Conservation (phyloP, 92 coral and sea anemone genomes). For the Chrysogorgia sp. region DNA sequence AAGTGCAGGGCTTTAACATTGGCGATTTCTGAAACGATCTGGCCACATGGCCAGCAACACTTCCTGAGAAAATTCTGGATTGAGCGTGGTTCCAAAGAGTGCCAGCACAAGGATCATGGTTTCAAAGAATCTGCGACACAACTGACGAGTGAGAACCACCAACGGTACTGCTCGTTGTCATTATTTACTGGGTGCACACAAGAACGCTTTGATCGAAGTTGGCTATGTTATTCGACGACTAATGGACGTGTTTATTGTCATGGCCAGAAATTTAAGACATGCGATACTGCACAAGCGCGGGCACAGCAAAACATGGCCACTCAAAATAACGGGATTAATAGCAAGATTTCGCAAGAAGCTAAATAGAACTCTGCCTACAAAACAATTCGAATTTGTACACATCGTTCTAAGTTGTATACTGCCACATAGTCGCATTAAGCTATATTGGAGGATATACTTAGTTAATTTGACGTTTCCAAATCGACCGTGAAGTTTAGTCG, state of each 20-base stretch:
- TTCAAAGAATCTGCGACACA: conserved; percentile 21
- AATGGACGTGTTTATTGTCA: conserved; percentile 13
- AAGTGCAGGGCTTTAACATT: conserved; percentile 1
- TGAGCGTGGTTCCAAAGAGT: conserved; percentile 11
- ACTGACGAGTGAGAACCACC: conserved; percentile 7
- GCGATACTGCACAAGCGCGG: too few species aligned
- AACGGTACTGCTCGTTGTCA: conserved; percentile 1
- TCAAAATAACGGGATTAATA: too few species aligned
- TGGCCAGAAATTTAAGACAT: too few species aligned
- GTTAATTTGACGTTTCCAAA: too few species aligned
- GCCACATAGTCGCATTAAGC: too few species aligned
- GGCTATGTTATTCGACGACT: conserved; percentile 6
- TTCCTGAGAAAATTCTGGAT: neutral
- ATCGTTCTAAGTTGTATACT: too few species aligned
- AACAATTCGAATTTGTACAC: too few species aligned
- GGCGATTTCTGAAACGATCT: conserved; percentile 12
- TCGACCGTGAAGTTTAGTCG: too few species aligned
- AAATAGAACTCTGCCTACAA: too few species aligned
- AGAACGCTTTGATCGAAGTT: conserved; percentile 3
- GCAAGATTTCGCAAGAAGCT: too few species aligned
- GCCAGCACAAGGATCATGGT: conserved; percentile 10
- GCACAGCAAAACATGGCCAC: too few species aligned
- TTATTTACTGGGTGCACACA: conserved; percentile 2
- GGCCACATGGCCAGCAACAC: neutral
- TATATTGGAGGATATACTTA: too few species aligned